phyloP scores from a whole-genome alignment of 2,113 vertebrate genomes.

The Romanogobio albipinnatus region DNA sequence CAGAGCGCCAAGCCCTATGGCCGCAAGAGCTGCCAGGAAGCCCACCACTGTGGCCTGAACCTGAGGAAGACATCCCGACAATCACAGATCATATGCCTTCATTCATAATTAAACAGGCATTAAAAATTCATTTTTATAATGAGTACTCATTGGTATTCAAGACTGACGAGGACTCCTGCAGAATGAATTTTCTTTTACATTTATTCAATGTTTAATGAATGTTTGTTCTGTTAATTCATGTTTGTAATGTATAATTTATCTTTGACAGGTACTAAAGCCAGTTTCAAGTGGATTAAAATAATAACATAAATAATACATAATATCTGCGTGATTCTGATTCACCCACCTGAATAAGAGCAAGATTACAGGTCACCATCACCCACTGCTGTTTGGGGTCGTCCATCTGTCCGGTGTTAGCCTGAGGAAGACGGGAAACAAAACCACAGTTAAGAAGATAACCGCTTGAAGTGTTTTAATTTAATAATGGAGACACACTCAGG shows the following conservation, averaged over 20 bases:
- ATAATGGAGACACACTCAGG: background rate
- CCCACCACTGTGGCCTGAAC: slow-evolving; percentile 94
- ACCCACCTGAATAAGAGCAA: slow-evolving; percentile 92
- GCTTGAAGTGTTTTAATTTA: background rate
- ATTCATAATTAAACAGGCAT: background rate
- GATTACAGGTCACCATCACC: slow-evolving; percentile 89
- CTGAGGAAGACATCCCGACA: slow-evolving; percentile 66
- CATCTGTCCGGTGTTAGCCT: slow-evolving; percentile 95
- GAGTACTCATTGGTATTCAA: slow-evolving; percentile 23
- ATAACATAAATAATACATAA: background rate
- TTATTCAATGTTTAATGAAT: background rate
- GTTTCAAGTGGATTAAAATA: background rate
- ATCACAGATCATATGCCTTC: background rate
- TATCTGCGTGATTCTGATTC: background rate
- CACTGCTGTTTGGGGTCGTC: slow-evolving; percentile 85
- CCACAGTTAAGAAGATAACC: slow-evolving; percentile 6
- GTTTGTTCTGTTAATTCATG: background rate
- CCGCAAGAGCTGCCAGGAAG: slow-evolving; percentile 89
- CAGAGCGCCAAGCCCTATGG: slow-evolving; percentile 83
- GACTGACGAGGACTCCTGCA: background rate
- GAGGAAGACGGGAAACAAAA: background rate
- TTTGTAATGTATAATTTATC: background rate
- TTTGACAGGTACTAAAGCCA: background rate
- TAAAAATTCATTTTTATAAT: slow-evolving; percentile 22
- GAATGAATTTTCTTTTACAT: background rate